Base-by-base conservation (phyloP, 2,888 invertebrate genomes). In the Drosophila falleni region DNA sequence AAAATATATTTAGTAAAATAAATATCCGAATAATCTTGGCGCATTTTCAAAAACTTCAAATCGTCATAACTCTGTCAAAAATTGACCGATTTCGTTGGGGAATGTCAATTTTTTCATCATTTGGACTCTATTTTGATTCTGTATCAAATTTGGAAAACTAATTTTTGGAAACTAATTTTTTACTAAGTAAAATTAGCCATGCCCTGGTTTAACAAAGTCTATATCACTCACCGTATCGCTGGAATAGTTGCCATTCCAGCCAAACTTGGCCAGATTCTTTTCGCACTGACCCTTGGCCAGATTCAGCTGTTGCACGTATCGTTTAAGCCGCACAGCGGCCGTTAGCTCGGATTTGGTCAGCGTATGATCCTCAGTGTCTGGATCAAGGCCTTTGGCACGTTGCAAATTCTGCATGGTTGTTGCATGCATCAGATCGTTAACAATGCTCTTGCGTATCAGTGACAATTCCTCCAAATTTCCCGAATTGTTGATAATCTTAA, bases 351-450 rank as follows among this genome's bases (percentile, higher is more conserved):
- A 96, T 82, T 97, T 96, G 60, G 96, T 94, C 29, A 93, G 92
- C 54, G 93, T 93, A 72, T 93, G 93, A 63, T 93, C 92, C 19
- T 92, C 92, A 31, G 93, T 89, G 60, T 93, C 92, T 0, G 92
- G 92, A 89, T 93, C 92, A 9, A 92, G 72, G 9, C 91, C 97
- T 93, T 97, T 96, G 6, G 97, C 96, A 82, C 97, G 94, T 93
- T 97, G 97, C 70, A 98, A 94, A 91, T 97, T 98, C 93, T 97
- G 97, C 78, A 97, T 94, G 1, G 97, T 97, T 15, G 98, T 97
- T 0, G 97, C 97, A 94, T 98, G 97, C 96, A 98, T 97, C 82
- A 98, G 96, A 94, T 98, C 98, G 47, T 96, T 97, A 5, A 98
- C 96, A 79, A 98, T 97, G 87, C 97, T 97, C 86, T 93, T 96